Evolutionary conservation across 2,888 invertebrate genomes (phyloP).

Genomic region (Drosophila subquinaria): DNA sequence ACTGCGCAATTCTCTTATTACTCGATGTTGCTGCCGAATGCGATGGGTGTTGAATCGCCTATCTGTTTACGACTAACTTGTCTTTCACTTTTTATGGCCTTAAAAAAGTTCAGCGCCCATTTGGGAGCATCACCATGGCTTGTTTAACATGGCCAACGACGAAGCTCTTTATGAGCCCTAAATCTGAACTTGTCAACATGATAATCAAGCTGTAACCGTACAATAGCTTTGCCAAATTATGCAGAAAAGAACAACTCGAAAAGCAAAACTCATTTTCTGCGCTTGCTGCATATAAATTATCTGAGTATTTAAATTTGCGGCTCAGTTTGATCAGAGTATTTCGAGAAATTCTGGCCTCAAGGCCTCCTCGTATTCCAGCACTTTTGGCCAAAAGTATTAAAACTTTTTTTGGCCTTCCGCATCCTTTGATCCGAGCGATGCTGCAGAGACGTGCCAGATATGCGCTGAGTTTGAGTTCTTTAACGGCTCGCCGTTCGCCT

Average conservation of each 20-base stretch:
- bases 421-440: constrained; percentile 55
- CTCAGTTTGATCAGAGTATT: constrained; percentile 19
- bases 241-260: constrained; percentile 5
- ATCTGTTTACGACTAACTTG: constrained; percentile 38
- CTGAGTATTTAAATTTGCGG: constrained; percentile 32
- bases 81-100: constrained; percentile 43
- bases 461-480: constrained; percentile 10
- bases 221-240: constrained; percentile 18
- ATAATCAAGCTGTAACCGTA: constrained; percentile 18
- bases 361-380: neutral
- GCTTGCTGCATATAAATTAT: constrained; percentile 69
- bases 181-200: constrained; percentile 26
- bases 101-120: constrained; percentile 45
- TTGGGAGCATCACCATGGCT: constrained; percentile 34
- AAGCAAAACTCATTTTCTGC: constrained; percentile 46
- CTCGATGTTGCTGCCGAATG: constrained; percentile 12
- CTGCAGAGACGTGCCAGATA: constrained; percentile 43
- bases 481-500: constrained; percentile 18
- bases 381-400: constrained; percentile 66
- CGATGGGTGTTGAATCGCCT: constrained; percentile 31
- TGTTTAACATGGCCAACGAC: constrained; percentile 38
- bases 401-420: constrained; percentile 43
- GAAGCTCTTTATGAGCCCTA: constrained; percentile 26
- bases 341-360: constrained; percentile 1
- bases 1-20: constrained; percentile 29